These are phyloP conservation scores for Drosophila dunni DNA, from an alignment of 1,140 invertebrate genomes.

Conservation along the genomic window DNA sequence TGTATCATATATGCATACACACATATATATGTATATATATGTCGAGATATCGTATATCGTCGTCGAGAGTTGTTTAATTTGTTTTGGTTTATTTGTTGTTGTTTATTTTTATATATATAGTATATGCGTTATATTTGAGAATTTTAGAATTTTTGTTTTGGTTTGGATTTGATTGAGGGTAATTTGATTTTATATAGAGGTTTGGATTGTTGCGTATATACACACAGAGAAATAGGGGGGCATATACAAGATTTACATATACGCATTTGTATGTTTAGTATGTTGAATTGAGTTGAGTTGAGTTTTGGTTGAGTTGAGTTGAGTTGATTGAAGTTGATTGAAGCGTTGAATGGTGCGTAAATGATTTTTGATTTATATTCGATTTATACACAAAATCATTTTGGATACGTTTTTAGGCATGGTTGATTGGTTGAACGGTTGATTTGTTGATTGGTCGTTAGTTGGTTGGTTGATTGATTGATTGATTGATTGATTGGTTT, in stretches of 20 bases:
- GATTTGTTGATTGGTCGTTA: slow-evolving; percentile 44
- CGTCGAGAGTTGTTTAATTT: slow-evolving; percentile 41
- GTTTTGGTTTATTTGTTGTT: slow-evolving; percentile 46
- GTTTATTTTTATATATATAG: slow-evolving; percentile 40
- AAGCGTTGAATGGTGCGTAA: slow-evolving; percentile 66
- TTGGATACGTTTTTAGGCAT: slow-evolving; percentile 47
- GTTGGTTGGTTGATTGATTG: slow-evolving; percentile 57
- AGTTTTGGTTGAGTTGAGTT: slow-evolving; percentile 8
- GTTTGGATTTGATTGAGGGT: slow-evolving; percentile 15
- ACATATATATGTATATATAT: no score
- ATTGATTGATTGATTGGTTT: slow-evolving; percentile 53
- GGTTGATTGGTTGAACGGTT: slow-evolving; percentile 48
- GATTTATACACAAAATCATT: slow-evolving; percentile 55
- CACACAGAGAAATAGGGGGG: slow-evolving; percentile 42
- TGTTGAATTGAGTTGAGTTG: slow-evolving; percentile 9
- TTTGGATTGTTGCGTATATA: slow-evolving; percentile 57
- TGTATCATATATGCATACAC: slow-evolving; percentile 27
- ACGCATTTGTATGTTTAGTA: slow-evolving; percentile 12
- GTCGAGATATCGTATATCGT: slow-evolving; percentile 24
- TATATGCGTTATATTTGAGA: slow-evolving; percentile 45
- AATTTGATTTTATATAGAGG: slow-evolving; percentile 23
- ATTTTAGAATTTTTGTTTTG: slow-evolving; percentile 26
- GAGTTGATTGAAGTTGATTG: slow-evolving; percentile 39
- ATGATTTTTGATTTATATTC: slow-evolving; percentile 58
- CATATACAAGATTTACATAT: slow-evolving; percentile 42